phyloP scores from a whole-genome alignment of 2,113 vertebrate species.

The Oreocharis arfaki region DNA sequence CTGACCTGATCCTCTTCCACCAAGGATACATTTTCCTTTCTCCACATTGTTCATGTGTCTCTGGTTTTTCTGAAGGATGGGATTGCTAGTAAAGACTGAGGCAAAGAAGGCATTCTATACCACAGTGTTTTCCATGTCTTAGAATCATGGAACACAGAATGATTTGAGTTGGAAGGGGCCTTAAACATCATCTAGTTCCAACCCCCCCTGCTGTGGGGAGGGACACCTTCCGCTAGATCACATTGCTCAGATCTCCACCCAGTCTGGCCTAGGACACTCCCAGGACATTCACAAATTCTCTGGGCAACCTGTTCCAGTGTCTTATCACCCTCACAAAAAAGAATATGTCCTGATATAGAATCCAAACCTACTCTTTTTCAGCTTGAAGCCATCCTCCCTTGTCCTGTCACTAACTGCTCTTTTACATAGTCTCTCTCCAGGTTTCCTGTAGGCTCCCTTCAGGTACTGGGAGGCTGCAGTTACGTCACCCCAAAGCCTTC shows the following conservation, averaged over 20 bases:
- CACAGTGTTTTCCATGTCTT: not conserved
- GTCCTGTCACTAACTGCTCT: not conserved
- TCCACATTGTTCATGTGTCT: not conserved
- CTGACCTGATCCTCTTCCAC: not conserved
- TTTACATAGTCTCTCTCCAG: not conserved
- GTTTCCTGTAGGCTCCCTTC: not conserved
- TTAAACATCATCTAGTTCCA: not conserved
- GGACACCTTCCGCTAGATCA: not conserved
- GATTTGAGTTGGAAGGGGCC: not conserved
- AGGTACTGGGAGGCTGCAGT: not conserved
- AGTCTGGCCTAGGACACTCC: not conserved
- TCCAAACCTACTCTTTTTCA: not conserved
- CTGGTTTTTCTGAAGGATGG: not conserved
- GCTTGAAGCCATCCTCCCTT: not conserved
- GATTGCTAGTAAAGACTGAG: not conserved
- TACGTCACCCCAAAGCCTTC: not conserved
- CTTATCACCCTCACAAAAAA: not conserved
- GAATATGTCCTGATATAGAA: not conserved
- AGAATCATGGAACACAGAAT: not conserved
- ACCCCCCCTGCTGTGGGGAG: fast-evolving
- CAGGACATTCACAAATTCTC: not conserved
- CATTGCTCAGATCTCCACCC: not conserved
- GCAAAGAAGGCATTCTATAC: not conserved
- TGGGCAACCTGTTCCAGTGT: not conserved
- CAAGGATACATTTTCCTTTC: not conserved